A percentile compares a stretch with the other conserved stretches of the same genome.
Conservation (phyloP, 1,140 invertebrate species). For the Euwallacea similis region DNA sequence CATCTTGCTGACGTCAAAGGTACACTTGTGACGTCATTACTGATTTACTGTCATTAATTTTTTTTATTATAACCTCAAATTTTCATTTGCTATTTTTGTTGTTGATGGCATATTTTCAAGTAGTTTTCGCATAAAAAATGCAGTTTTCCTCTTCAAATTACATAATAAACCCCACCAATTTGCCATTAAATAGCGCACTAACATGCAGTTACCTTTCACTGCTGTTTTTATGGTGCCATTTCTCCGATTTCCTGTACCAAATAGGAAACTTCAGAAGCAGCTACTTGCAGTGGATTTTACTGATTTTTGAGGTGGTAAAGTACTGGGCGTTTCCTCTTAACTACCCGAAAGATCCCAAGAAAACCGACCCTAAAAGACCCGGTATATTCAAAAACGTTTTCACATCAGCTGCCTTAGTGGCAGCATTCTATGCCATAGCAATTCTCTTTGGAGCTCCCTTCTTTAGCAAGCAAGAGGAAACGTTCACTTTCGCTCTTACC, state of each 20-base stretch:
- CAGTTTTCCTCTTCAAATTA: slow-evolving; percentile 6
- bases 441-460: slow-evolving; percentile 78
- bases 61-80: too few species aligned
- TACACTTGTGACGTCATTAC: too few species aligned
- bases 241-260: slow-evolving; percentile 38
- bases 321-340: slow-evolving; percentile 31
- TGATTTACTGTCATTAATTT: too few species aligned
- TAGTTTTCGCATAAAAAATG: not conserved
- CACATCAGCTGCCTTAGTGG: slow-evolving; percentile 46
- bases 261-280: slow-evolving; percentile 44
- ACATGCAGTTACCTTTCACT: slow-evolving; percentile 33
- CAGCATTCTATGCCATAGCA: slow-evolving; percentile 63
- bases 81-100: too few species aligned
- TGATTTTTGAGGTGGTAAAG: slow-evolving; percentile 44
- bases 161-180: slow-evolving; percentile 14
- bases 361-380: slow-evolving; percentile 25
- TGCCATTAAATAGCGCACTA: slow-evolving; percentile 26
- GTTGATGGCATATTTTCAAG: too few species aligned
- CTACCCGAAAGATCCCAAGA: slow-evolving; percentile 13
- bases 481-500: slow-evolving; percentile 69
- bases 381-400: slow-evolving; percentile 52
- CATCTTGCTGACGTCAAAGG: too few species aligned
- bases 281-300: slow-evolving; percentile 39
- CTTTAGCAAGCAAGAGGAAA: slow-evolving; percentile 66
- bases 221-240: slow-evolving; percentile 24